Conservation (phyloP, 2,888 invertebrate species). For the Euproctis similis region DNA sequence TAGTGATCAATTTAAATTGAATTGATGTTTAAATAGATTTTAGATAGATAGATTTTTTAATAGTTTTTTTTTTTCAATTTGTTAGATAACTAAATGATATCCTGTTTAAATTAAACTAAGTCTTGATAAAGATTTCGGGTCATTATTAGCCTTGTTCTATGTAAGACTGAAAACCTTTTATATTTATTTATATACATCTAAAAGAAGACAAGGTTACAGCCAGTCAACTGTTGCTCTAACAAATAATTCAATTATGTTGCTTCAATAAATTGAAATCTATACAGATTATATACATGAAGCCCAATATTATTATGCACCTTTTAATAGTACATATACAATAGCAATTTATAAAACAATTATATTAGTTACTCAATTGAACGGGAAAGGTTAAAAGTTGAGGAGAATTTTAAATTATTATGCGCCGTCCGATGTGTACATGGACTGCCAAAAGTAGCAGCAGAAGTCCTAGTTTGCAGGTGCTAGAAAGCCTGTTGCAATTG, state of each 20-base stretch:
- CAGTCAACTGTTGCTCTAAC: slow-evolving; percentile 51
- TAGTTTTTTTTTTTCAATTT: too few species aligned
- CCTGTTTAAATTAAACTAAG: slow-evolving; percentile 45
- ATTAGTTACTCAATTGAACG: slow-evolving; percentile 46
- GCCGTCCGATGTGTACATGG: slow-evolving; percentile 35
- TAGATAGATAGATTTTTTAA: too few species aligned
- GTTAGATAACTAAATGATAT: slow-evolving; percentile 65
- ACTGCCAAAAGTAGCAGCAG: slow-evolving; percentile 40
- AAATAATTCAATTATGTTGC: slow-evolving; percentile 43
- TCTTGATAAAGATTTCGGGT: slow-evolving; percentile 50
- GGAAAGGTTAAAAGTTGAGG: slow-evolving; percentile 61
- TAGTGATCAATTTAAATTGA: too few species aligned
- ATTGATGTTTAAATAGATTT: too few species aligned
- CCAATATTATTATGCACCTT: slow-evolving; percentile 12
- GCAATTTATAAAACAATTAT: slow-evolving; percentile 29
- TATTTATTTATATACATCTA: too few species aligned
- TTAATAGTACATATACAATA: slow-evolving; percentile 31
- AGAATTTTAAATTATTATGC: slow-evolving; percentile 57
- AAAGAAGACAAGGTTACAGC: slow-evolving; percentile 58
- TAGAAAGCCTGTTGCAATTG: slow-evolving; percentile 67
- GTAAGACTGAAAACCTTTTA: slow-evolving; percentile 47
- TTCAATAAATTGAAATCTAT: slow-evolving; percentile 17
- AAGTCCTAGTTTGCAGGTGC: slow-evolving; percentile 54
- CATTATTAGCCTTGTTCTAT: slow-evolving; percentile 51
- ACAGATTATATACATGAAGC: slow-evolving; percentile 8